Conservation (phyloP, 1,140 invertebrate species). For the Drosophila rufa region DNA sequence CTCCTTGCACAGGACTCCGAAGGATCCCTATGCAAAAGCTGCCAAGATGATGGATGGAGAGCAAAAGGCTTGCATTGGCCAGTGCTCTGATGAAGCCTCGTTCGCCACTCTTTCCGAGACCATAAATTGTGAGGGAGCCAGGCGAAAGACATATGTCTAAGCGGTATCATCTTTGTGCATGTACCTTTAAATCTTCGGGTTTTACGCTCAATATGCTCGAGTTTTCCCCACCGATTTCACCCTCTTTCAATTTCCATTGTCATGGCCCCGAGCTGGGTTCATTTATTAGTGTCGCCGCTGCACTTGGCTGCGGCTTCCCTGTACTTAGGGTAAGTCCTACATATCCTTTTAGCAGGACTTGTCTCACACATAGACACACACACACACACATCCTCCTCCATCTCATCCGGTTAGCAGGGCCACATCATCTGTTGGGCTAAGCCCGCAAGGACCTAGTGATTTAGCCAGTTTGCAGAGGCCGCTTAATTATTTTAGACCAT, state of each 20-base stretch:
- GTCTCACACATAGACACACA: background rate
- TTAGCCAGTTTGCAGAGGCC: conserved; percentile 51
- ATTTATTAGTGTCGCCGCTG: conserved; percentile 79
- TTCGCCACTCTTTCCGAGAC: conserved; percentile 14
- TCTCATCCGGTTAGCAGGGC: conserved; percentile 18
- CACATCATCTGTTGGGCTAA: conserved; percentile 70
- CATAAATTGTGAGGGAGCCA: conserved; percentile 59
- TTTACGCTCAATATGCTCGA: conserved; percentile 76
- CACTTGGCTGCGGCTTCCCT: conserved; percentile 68
- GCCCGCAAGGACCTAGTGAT: conserved; percentile 51
- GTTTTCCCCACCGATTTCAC: background rate
- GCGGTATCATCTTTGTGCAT: conserved; percentile 73
- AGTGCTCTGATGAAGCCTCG: conserved; percentile 35
- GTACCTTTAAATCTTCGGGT: conserved; percentile 79
- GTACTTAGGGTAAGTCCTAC: conserved; percentile 53
- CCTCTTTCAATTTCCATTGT: conserved; percentile 52
- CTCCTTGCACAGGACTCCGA: conserved; percentile 3
- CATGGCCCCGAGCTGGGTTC: conserved; percentile 54
- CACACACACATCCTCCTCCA: background rate
- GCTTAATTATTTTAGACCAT: conserved; percentile 77
- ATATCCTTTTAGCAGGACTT: conserved; percentile 47
- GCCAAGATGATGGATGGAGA: conserved; percentile 57
- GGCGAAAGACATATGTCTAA: conserved; percentile 66
- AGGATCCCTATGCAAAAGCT: conserved; percentile 52
- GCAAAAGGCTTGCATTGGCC: conserved; percentile 42